Conservation (phyloP, 1,140 invertebrate genomes). For the Pseudobourletiella spinata region DNA sequence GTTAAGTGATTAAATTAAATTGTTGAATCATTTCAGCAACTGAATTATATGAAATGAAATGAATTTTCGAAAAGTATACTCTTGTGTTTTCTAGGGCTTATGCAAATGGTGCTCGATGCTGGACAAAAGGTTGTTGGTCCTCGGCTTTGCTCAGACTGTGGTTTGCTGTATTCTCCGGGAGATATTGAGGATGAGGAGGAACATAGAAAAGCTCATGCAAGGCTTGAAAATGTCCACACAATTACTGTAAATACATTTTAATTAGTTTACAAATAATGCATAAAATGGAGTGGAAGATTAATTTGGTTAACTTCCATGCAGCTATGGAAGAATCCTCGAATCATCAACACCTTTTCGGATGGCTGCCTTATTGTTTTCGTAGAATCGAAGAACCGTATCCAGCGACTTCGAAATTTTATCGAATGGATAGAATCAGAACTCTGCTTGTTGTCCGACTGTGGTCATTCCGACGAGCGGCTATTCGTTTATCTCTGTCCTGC, state of each 20-base stretch:
- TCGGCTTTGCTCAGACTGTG: constrained; percentile 27
- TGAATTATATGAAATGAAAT: background rate
- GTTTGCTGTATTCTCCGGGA: constrained; percentile 32
- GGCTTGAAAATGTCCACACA: constrained; percentile 22
- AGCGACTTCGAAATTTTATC: constrained; percentile 23
- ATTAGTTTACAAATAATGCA: no score
- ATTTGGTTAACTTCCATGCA: no score
- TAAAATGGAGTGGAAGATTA: background rate
- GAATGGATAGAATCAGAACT: constrained; percentile 34
- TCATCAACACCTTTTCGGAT: constrained; percentile 21
- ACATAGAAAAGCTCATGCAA: constrained; percentile 29
- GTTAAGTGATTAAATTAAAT: no score
- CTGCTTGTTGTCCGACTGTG: constrained; percentile 2
- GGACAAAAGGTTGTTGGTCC: constrained; percentile 33
- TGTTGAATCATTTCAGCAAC: background rate
- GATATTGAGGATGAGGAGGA: constrained; percentile 30
- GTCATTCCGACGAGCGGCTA: constrained; percentile 6
- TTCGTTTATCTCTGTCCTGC: constrained; percentile 25
- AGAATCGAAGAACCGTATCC: constrained; percentile 2
- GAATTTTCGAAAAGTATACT: background rate
- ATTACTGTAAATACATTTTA: constrained; percentile 27
- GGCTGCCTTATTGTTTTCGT: constrained; percentile 21
- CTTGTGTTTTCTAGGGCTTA: constrained; percentile 16
- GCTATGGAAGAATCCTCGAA: constrained; percentile 30
- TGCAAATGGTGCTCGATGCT: constrained; percentile 32